Evolutionary conservation across 2,113 vertebrate species (phyloP), one percentile per base, ranked within the genome.

Genomic region (Sturnira hondurensis): DNA sequence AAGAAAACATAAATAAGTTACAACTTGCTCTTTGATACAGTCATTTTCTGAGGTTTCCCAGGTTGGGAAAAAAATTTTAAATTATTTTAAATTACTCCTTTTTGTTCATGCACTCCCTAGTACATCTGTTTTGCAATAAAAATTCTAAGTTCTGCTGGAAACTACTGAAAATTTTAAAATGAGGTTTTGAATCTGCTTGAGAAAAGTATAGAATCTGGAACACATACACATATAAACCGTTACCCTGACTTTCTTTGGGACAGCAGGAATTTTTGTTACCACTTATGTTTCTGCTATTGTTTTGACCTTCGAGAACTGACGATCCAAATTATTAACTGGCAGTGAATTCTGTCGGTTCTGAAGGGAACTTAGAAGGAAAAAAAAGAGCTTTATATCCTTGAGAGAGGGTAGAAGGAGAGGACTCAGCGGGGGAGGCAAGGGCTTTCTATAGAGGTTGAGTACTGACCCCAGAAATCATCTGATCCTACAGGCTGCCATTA

Each of bases 21-120:
- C 28, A 93, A 82, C 54, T 83, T 93, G 43, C 38, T 74, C 14
- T 76, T 93, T 67, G 6, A 84, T 41, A 76, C 38, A 89, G 74
- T 73, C 1, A 71, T 94, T 95, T 96, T 80, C 43, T 93, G 88
- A 89, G n/a, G 24, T 76, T 97, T 96, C 41, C 45, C 28, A 87
- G 43, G 70, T 28, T 84, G 31, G 15, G 10, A 70, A 78, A 11
- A 88, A 88, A 89, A 77, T 43, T n/a, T n/a, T n/a, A n/a, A n/a
- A 4, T 38, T 70, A 58, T 91, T 86, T 61, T 47, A 80, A 78
- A 47, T 82, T 90, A 56, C 8, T 70, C 20, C 19, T 73, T 73
- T 90, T 63, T 7, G 54, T 63, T 28, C 7, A 47, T 43, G 38
- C 45, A 14, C 6, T 90, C n/a, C 19, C 61, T 5, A 87, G 13